Conservation (phyloP, 1,140 invertebrate species). For the Glossosoma conforme region DNA sequence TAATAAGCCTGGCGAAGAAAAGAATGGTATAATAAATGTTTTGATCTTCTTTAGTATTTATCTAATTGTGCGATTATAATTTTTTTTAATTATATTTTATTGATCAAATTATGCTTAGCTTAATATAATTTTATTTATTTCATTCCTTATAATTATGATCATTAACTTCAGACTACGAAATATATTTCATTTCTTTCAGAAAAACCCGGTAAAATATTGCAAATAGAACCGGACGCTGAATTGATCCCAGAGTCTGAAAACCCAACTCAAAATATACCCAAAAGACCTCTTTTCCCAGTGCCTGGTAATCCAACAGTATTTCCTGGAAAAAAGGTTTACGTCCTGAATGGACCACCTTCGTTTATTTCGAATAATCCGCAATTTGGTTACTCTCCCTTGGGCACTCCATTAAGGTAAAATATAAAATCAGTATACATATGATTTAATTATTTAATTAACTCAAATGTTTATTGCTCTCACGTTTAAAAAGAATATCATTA, state of each 20-base stretch:
- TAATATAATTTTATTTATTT: too few relatives aligned
- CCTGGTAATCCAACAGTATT: constrained; percentile 6
- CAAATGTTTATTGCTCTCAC: not conserved
- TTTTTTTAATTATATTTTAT: too few relatives aligned
- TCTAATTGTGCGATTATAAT: too few relatives aligned
- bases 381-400: constrained; percentile 7
- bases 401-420: constrained; percentile 8
- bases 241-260: constrained; percentile 9
- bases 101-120: too few relatives aligned
- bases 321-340: constrained; percentile 13
- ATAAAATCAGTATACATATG: not conserved
- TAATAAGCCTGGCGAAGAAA: too few relatives aligned
- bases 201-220: too few relatives aligned
- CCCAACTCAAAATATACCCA: not conserved
- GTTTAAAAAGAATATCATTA: not conserved
- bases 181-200: too few relatives aligned
- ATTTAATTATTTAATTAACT: not conserved
- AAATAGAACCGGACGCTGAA: constrained; percentile 20
- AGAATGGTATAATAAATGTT: too few relatives aligned
- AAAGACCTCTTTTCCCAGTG: not conserved
- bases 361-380: constrained; percentile 17
- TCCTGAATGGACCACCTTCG: constrained; percentile 36
- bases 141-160: too few relatives aligned
- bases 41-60: too few relatives aligned
- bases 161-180: too few relatives aligned